Evolutionary conservation across 2,797 vertebrate genomes (phyloP).

Genomic region (Poeciliopsis gracilis): DNA sequence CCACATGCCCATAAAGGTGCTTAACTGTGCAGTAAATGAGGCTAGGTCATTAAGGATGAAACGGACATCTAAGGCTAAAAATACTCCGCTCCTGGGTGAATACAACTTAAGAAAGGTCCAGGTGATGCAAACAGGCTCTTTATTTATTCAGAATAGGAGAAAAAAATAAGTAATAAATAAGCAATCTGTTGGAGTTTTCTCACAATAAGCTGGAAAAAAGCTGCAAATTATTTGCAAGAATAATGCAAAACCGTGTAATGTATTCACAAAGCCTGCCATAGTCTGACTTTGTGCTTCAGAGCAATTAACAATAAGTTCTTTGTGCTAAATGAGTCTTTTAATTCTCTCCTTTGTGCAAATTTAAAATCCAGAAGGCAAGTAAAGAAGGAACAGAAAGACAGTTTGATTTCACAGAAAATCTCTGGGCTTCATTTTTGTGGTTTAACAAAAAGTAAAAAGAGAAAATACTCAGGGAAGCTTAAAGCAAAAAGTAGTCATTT

Average conservation of each 20-base stretch:
- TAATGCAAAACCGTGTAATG: constrained; percentile 29
- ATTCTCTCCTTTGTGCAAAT: neutral
- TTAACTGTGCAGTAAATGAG: constrained; percentile 48
- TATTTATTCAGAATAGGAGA: constrained; percentile 44
- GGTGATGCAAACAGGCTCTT: constrained; percentile 36
- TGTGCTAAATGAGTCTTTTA: neutral
- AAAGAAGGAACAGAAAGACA: neutral
- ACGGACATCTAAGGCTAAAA: constrained; percentile 42
- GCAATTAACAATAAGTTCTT: constrained; percentile 16
- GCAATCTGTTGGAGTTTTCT: constrained; percentile 26
- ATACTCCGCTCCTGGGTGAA: constrained; percentile 37
- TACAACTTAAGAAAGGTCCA: constrained; percentile 31
- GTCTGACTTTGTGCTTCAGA: constrained; percentile 14
- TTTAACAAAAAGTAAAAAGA: constrained; percentile 8
- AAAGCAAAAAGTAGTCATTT: constrained; percentile 8
- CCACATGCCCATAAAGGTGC: constrained; percentile 26
- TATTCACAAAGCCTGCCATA: constrained; percentile 26
- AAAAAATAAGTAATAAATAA: constrained; percentile 44
- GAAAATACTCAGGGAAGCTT: neutral
- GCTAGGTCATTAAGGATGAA: constrained; percentile 32
- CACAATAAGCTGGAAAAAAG: constrained; percentile 40
- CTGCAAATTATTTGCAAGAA: constrained; percentile 42
- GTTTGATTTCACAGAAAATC: neutral
- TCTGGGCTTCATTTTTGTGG: neutral
- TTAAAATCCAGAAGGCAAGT: neutral